Conservation (phyloP, 2,888 invertebrate genomes). For the Andrena marginata region DNA sequence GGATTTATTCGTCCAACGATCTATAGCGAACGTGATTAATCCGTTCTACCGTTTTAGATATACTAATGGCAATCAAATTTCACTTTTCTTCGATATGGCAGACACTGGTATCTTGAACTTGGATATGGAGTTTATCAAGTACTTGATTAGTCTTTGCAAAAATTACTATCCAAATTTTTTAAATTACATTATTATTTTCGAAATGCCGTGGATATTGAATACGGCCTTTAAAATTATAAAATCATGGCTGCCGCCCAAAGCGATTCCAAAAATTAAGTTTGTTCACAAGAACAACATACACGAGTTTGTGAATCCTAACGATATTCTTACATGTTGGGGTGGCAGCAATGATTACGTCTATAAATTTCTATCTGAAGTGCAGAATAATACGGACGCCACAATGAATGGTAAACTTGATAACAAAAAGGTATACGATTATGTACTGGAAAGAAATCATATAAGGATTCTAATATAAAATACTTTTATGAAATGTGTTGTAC, state of each 20-base stretch:
- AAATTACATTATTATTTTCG: conserved; percentile 95
- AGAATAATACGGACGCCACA: conserved; percentile 65
- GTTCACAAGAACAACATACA: conserved; percentile 91
- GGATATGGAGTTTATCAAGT: conserved; percentile 96
- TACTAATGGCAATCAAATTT: conserved; percentile 91
- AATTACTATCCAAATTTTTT: conserved; percentile 94
- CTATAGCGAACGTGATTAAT: background rate
- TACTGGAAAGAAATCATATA: background rate
- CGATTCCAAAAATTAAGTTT: conserved; percentile 95
- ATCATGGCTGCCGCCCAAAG: conserved; percentile 93
- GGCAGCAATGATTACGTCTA: conserved; percentile 91
- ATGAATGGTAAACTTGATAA: conserved; percentile 84
- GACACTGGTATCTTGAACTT: conserved; percentile 94
- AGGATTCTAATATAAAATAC: no score
- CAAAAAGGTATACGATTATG: conserved; percentile 84
- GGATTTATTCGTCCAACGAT: background rate
- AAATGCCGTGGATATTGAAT: conserved; percentile 97
- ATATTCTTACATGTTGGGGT: conserved; percentile 93
- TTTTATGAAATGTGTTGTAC: no score
- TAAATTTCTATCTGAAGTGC: conserved; percentile 89
- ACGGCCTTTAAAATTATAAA: conserved; percentile 97
- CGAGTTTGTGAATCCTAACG: conserved; percentile 90
- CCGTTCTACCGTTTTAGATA: conserved; percentile 86
- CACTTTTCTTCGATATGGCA: conserved; percentile 96
- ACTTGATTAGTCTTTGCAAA: conserved; percentile 94